Evolutionary conservation across 2,113 vertebrate species (phyloP), one percentile per base, ranked within the genome.

Genomic region (Stegostoma tigrinum): DNA sequence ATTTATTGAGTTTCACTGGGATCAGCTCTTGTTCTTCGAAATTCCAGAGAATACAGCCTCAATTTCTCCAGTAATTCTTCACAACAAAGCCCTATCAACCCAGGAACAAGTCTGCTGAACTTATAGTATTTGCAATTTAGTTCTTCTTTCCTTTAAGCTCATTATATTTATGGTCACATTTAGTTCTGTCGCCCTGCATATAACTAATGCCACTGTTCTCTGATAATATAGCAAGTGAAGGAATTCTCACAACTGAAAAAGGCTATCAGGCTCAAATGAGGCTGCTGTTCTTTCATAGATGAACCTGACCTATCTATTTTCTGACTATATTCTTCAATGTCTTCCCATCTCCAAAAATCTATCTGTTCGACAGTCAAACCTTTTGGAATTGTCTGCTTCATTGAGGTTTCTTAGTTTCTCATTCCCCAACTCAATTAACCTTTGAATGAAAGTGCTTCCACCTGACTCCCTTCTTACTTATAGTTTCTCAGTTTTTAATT

Each of bases 401-500:
- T 17, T 83, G 78, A n/a, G 0, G 15, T 38, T 83, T 2, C n/a
- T 3, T 83, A 38, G 78, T 5, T 19, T 42, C n/a, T 87, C 45
- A 87, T 87, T 87, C 42, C n/a, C 23, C 85, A 42, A 48, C 85
- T 87, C 19, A 45, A 87, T 87, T 52, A 87, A 87, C 21, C 85
- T 48, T 45, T 87, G 42, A 23, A 8, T 52, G 85, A 52, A 52
- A 87, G 23, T 0, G 45, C 52, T 61, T 52, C 24, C 85, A 87
- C 48, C 85, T 87, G 85, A 24, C 48, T 48, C 85, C 85, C 42
- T 87, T 27, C 85, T 27, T 52, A 27, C 85, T 52, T 45, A 23
- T 48, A 23, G 85, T 23, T 52, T 87, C 45, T 87, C 85, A 87
- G 27, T 52, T 87, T 87, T 87, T 87, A 87, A 87, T 87, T 87